Base-by-base conservation (phyloP, 2,113 vertebrate genomes). In the Cyprinodon variegatus region DNA sequence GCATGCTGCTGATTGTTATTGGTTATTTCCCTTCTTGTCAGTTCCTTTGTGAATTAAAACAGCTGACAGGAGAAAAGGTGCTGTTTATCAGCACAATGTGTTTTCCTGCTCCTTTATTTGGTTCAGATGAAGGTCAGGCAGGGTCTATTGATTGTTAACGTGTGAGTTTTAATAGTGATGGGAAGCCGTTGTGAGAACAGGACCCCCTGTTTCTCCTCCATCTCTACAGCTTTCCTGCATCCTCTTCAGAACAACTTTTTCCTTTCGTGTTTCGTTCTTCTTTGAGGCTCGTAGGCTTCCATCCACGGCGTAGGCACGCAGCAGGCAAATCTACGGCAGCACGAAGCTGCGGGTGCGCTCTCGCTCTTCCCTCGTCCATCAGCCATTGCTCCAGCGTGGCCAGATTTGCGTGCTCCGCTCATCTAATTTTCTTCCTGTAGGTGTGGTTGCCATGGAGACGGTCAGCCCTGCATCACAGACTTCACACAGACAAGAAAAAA, bases 351-450 rank as follows among this genome's bases (percentile, higher is more conserved):
- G 90, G 78, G 89, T 82, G 76, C 88, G 78, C 88, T 89, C 91
- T 83, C 88, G 88, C 76, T 85, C 76, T 85, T 50, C 8, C 45
- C 70, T 85, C 85, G 81, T 29, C 83, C 74, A 67, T 88, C 92
- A 89, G 92, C 92, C 90, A 92, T 93, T 93, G 90, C 91, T 93
- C 92, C 92, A 93, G 88, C 92, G 91, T 93, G 92, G 91, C 91
- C 73, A 39, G 86, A 91, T 91, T 92, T 93, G 85, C 90, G 91
- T 92, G 79, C 86, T 86, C 81, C 68, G 75, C 76, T 89, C 82
- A 11, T 89, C 77, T 88, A 81, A 83, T 88, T n/a, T 29, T 29
- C 88, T n/a, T 29, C 29, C 88, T 59, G 83, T 79, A 77, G 90
- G 86, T 77, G 86, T 78, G 79, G 92, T 93, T 92, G 90, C 92